These are phyloP conservation scores for Paramisgurnus dabryanus DNA, from an alignment of 2,113 vertebrate genomes.

Conservation along the genomic window DNA sequence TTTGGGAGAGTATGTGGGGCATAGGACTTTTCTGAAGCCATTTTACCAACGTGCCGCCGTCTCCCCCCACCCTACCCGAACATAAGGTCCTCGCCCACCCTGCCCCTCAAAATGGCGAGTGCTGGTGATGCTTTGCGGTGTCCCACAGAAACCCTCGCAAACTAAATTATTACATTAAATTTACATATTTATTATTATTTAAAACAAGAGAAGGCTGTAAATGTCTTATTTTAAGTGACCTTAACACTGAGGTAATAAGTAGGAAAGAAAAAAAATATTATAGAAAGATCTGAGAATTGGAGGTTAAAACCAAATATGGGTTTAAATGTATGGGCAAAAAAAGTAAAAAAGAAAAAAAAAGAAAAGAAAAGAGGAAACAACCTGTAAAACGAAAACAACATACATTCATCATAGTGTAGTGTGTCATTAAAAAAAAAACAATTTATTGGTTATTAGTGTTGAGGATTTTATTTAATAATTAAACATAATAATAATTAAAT, in stretches of 20 bases:
- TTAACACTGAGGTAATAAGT: not conserved
- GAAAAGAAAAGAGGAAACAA: not conserved
- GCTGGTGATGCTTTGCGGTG: constrained; percentile 31
- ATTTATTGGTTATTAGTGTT: not conserved
- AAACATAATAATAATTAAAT: not conserved
- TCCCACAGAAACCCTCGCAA: not conserved
- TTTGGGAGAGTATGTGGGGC: not conserved
- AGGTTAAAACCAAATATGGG: not conserved
- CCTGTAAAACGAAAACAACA: not conserved
- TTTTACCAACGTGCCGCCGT: constrained; percentile 56
- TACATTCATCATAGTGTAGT: too few relatives aligned
- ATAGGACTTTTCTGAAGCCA: constrained; percentile 54
- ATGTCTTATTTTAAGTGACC: not conserved
- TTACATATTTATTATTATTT: too few relatives aligned
- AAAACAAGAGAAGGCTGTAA: not conserved
- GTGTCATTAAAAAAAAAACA: not conserved
- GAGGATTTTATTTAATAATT: constrained; percentile 35
- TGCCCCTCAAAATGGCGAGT: constrained; percentile 65
- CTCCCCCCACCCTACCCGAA: constrained; percentile 18
- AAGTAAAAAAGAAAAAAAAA: not conserved
- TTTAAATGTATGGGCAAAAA: not conserved
- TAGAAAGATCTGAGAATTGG: not conserved
- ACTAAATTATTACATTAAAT: not conserved
- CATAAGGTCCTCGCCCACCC: constrained; percentile 51
- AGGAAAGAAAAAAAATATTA: not conserved